phyloP scores from a whole-genome alignment of 92 coral and sea anemone species.

The Phenganax marumi region DNA sequence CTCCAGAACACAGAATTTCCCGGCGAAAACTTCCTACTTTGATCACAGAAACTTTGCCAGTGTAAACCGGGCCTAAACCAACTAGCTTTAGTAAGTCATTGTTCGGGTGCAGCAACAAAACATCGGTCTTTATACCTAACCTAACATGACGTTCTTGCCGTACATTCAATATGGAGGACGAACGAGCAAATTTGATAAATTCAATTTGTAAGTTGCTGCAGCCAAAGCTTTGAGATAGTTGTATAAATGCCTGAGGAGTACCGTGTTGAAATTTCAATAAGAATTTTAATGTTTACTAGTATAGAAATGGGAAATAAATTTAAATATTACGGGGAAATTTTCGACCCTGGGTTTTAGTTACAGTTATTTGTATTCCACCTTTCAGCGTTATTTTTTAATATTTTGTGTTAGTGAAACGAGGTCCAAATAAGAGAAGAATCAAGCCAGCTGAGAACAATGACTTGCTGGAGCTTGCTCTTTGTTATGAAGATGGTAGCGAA shows the following conservation, averaged over 20 bases:
- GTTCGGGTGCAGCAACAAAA: neutral
- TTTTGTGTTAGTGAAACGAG: conserved; percentile 73
- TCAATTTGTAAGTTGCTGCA: conserved; percentile 76
- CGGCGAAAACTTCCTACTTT: no score
- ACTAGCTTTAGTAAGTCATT: no score
- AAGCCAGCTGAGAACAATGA: conserved; percentile 97
- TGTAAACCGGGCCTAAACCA: no score
- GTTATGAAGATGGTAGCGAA: conserved; percentile 78
- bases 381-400: neutral
- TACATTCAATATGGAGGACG: conserved; percentile 89
- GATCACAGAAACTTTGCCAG: no score
- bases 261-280: neutral
- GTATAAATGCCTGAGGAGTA: no score
- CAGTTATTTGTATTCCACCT: neutral
- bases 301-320: neutral
- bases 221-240: neutral
- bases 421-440: conserved; percentile 93
- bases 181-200: conserved; percentile 76
- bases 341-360: no score
- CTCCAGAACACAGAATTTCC: no score
- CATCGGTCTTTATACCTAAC: neutral
- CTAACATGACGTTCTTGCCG: neutral
- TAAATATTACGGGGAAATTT: neutral
- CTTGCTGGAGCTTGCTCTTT: conserved; percentile 81
- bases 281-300: neutral